Base-by-base conservation (phyloP, 2,797 vertebrate species). In the Falco novaeseelandiae region DNA sequence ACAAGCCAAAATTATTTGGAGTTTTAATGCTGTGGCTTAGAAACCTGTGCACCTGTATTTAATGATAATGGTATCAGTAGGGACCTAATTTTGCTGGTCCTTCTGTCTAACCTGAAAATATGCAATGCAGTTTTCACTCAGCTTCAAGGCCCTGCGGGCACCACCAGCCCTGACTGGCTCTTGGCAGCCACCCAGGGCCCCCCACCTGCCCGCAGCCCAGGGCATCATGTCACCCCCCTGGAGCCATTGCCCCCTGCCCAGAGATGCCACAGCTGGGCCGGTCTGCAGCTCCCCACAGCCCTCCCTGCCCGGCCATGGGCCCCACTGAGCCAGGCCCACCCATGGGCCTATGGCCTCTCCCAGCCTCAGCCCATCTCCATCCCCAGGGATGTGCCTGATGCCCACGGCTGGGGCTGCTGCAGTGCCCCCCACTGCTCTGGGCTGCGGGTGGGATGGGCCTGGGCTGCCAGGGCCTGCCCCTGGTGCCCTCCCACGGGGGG, bases 401-500 rank as follows among this genome's bases (percentile, higher is more conserved):
- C 15, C 65, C 0, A 2, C 20, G 38, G 14, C 44, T 72, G 38
- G 46, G 46, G 26, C 54, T 80, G 61, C 11, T 8, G 22, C 0
- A 2, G 29, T 61, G 48, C 15, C 23, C 15, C 10, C 0, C 0
- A 46, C 18, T 86, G 44, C 22, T 52, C 19, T 6, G 4, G 30
- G 13, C 26, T 69, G 16, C 8, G 9, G 7, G 3, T 83, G 40
- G 23, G 48, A 73, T 3, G 9, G 20, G 13, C 18, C 38, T 0
- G 0, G 57, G 38, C 19, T 78, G 18, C n/a, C 59, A 54, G 51
- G 5, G 4, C 27, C 27, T 57, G 57, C 29, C 48, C 48, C 10
- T 61, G 27, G 6, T 1, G 0, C 17, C 12, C 0, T 61, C 4
- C 19, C 23, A 9, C 22, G 23, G 34, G 5, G 27, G 7, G 3